Evolutionary conservation across 2,113 vertebrate genomes (phyloP).

Genomic region (Craseonycteris thonglongyai): DNA sequence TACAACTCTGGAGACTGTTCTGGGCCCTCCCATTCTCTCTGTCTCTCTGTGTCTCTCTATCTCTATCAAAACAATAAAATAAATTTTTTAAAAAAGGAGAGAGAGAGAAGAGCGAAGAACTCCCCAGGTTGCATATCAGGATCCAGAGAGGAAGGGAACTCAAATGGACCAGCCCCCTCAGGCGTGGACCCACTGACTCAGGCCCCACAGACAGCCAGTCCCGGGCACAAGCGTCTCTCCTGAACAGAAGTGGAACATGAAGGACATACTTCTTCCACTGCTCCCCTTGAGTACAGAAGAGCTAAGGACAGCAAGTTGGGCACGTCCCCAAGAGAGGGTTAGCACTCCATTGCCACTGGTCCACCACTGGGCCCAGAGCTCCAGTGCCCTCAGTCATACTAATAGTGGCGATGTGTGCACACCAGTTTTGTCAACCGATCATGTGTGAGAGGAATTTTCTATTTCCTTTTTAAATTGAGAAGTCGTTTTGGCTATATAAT

Average conservation of each 20-base stretch:
- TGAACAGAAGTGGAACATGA: not conserved
- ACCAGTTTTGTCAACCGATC: not conserved
- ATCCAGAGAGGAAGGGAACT: not conserved
- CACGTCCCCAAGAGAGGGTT: fast-evolving
- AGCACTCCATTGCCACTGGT: not conserved
- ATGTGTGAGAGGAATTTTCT: not conserved
- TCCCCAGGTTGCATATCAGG: not conserved
- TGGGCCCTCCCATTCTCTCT: no score
- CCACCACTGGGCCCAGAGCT: fast-evolving
- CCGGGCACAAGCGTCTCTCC: not conserved
- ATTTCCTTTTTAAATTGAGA: not conserved
- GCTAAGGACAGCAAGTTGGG: not conserved
- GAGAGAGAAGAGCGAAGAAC: not conserved
- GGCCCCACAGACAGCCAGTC: fast-evolving
- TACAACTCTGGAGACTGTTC: no score
- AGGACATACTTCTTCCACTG: not conserved
- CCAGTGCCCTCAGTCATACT: not conserved
- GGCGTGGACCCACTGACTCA: not conserved
- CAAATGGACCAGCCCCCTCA: not conserved
- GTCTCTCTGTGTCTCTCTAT: no score
- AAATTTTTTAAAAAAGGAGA: no score
- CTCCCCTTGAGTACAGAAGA: not conserved
- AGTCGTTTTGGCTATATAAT: not conserved
- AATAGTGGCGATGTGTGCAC: not conserved
- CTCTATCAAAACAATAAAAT: no score